Evolutionary conservation across 1,140 invertebrate genomes (phyloP), one percentile per base, ranked within the genome.

Genomic region (Alviniconcha marisindica): DNA sequence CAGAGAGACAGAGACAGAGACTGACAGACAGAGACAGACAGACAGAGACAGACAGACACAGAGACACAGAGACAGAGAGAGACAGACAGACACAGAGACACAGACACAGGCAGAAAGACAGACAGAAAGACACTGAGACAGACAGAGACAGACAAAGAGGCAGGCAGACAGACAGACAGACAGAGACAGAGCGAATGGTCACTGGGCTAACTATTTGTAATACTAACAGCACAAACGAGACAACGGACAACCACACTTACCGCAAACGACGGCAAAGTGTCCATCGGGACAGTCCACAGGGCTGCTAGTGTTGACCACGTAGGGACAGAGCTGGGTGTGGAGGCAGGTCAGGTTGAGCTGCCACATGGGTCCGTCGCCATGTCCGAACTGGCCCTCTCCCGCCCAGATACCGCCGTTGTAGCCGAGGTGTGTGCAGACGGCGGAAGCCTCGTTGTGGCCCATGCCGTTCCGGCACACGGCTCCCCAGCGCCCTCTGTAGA

Each of bases 401-500:
- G 86, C 86, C 24, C 86, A 84, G 15, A 89, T 80, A 0, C 89
- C 89, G 14, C 89, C 89, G 7, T 69, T 40, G 40, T 85, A 87
- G 36, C 96, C 96, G 73, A 98, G 93, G 89, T 96, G 95, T 80
- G 95, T 94, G 93, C 97, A 99, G 12, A 97, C 95, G 10, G 98
- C 96, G 36, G 94, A 93, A 0, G 96, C 97, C 85, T 98, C 97
- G 1, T 94, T 91, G 54, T 95, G 91, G 90, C 97, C 97, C 96
- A 97, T 98, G 91, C 97, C 97, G 89, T 97, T 97, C 90, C 98
- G 97, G 90, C 97, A 98, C 24, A 98, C 94, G 18, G 96, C 95
- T 14, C 97, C 97, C 97, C 97, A 98, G 85, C 95, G 95, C 14
- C 96, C 96, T 79, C 96, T 94, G 92, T 98, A 96, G 85, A 96